Base-by-base conservation (phyloP, 2,888 invertebrate species). In the Melinaea menophilus region DNA sequence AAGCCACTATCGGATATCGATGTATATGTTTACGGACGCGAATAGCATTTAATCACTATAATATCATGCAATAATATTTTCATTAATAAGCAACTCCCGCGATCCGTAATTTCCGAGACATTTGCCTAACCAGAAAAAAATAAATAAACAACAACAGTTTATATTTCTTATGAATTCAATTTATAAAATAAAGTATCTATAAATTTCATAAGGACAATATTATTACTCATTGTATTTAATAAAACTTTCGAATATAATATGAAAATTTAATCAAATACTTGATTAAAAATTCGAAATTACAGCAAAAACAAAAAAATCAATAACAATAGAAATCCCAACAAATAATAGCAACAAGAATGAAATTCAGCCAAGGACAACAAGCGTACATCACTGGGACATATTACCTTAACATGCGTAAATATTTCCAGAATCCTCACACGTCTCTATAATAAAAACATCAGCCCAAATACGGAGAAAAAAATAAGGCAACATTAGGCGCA, bases 361-460 rank as follows among this genome's bases (percentile, higher is more conserved):
- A 75, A 75, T 77, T 76, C 79, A 78, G 71, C 82, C 78, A 79
- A 75, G 75, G 85, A 81, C 79, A 79, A 77, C 73, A 73, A 67
- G 69, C 81, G 77, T 81, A 80, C 79, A 79, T 82, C 81, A 78
- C 73, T 72, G 65, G 72, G 61, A 63, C 76, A 76, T 77, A 77
- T 80, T 77, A 76, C 79, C 78, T 76, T 77, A 78, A 80, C 85
- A 81, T 80, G 76, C 78, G 79, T 81, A 84, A 85, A 86, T 83
- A 87, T 84, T 83, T 79, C 79, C 78, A 64, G 65, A 80, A 77
- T 76, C 81, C 77, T 77, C 76, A 80, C 85, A 83, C 85, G 85
- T 83, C 83, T 82, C 85, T 83, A 85, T 87, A 88, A 89, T 88
- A 90, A 88, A 88, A 89, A 86, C 85, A 88, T 88, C 88, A 85